These are phyloP conservation scores for Pseudorhiza aurosa DNA, from an alignment of 30 jellyfish, hydroid and myxozoan genomes.

Conservation along the genomic window DNA sequence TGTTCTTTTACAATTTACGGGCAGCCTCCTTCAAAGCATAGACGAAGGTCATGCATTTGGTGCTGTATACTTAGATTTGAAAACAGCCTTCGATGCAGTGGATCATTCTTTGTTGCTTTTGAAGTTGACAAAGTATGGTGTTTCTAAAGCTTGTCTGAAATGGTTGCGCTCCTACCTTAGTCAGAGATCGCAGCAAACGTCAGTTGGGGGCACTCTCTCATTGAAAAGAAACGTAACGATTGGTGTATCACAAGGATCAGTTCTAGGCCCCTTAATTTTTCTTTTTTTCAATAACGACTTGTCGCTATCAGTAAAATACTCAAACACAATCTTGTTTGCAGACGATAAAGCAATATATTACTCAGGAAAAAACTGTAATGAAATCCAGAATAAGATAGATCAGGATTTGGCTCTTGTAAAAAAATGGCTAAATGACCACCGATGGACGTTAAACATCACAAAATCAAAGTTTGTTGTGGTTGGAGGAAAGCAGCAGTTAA, in stretches of 20 bases:
- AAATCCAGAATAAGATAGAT: constrained; percentile 72
- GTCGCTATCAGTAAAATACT: constrained; percentile 75
- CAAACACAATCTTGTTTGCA: constrained; percentile 70
- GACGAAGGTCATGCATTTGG: constrained; percentile 71
- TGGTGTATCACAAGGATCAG: constrained; percentile 71
- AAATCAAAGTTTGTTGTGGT: constrained; percentile 71
- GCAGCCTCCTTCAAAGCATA: constrained; percentile 70
- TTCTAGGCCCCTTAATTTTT: constrained; percentile 58
- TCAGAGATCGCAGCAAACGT: constrained; percentile 77
- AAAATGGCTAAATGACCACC: constrained; percentile 68
- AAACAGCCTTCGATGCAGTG: constrained; percentile 62
- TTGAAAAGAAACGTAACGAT: constrained; percentile 61
- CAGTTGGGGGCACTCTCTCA: constrained; percentile 70
- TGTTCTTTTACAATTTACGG: constrained; percentile 66
- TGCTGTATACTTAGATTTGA: constrained; percentile 65
- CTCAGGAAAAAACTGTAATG: constrained; percentile 69
- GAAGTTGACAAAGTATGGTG: constrained; percentile 64
- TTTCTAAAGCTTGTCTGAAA: constrained; percentile 60
- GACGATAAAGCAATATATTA: constrained; percentile 72
- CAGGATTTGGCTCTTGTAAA: constrained; percentile 47
- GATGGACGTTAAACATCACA: constrained; percentile 58
- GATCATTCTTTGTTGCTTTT: constrained; percentile 61
- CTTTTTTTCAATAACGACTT: constrained; percentile 71
- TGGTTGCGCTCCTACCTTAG: constrained; percentile 76
- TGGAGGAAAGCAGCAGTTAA: constrained; percentile 67